Base-by-base conservation (phyloP, 2,797 vertebrate species). In the Gobionotothen gibberifrons region DNA sequence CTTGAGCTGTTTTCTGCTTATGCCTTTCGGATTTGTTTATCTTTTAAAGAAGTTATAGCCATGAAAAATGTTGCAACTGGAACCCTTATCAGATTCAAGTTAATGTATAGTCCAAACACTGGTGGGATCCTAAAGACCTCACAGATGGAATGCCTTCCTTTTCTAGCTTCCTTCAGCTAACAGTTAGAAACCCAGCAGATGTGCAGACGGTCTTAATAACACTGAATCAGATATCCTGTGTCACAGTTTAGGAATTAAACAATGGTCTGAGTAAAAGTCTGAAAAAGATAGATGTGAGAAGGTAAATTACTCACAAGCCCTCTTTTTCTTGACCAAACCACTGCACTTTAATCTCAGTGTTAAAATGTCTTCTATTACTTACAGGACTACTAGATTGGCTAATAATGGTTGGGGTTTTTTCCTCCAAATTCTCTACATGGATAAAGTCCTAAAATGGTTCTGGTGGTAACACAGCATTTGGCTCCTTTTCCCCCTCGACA, bases 231-330 rank as follows among this genome's bases (percentile, higher is more conserved):
- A 65, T 40, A 60, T 39, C 19, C 13, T 26, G 13, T 51, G 53
- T 63, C 72, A 47, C 17, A 26, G 26, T 55, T 74, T 55, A 43
- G 3, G 16, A 46, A 82, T 59, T 29, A 74, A 69, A 21, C 11
- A 16, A 22, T 19, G 51, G 13, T 36, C 48, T 26, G 26, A 22
- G 22, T 32, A 44, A 56, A 26, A 26, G 21, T 10, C 15, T 19
- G 17, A 17, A 6, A 3, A 0, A 5, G 0, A 40, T 17, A 42
- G 19, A 55, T 14, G 64, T 53, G 51, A 15, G 47, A 0, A 11
- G 2, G 3, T 17, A 17, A 19, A 63, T 51, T 14, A 39, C 42
- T 40, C 36, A 36, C 26, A 17, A 17, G 15, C 26, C 26, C 26
- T 5, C 26, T 26, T 26, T 26, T 26, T 26, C 26, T 26, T 26